Evolutionary conservation across 2,797 vertebrate species (phyloP).

Genomic region (Poecilia wingei): DNA sequence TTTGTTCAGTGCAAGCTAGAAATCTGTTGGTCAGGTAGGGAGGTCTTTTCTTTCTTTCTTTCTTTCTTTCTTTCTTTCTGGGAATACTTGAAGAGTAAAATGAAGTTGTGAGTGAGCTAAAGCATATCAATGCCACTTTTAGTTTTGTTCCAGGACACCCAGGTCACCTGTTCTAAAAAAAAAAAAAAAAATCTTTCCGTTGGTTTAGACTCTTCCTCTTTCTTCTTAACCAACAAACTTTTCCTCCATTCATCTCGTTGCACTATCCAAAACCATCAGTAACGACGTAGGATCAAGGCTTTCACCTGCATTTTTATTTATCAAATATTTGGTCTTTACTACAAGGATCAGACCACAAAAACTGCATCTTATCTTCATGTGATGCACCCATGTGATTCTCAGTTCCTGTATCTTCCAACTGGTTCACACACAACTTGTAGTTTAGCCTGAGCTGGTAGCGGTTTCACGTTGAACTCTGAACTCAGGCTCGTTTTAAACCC

Average conservation of each 20-base stretch:
- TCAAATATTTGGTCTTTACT: neutral
- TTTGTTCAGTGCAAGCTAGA: neutral
- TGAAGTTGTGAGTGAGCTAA: neutral
- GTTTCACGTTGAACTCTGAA: neutral
- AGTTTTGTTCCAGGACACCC: neutral
- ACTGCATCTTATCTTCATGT: neutral
- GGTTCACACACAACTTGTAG: neutral
- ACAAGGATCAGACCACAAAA: neutral
- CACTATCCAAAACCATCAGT: neutral
- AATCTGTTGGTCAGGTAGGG: neutral
- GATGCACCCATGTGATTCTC: neutral
- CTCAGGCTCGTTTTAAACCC: neutral
- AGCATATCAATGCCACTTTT: neutral
- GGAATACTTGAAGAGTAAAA: neutral
- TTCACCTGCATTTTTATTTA: neutral
- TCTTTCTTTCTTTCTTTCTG: neutral
- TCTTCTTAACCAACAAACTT: neutral
- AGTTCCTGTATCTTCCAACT: neutral
- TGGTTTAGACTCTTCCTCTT: neutral
- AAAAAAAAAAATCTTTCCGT: neutral
- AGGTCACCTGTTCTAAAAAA: neutral
- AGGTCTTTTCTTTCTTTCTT: neutral
- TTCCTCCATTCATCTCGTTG: neutral
- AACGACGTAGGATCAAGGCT: neutral
- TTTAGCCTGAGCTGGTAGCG: neutral